These are phyloP conservation scores for Eucriotettix oculatus DNA, from an alignment of 2,888 invertebrate species.

Conservation along the genomic window DNA sequence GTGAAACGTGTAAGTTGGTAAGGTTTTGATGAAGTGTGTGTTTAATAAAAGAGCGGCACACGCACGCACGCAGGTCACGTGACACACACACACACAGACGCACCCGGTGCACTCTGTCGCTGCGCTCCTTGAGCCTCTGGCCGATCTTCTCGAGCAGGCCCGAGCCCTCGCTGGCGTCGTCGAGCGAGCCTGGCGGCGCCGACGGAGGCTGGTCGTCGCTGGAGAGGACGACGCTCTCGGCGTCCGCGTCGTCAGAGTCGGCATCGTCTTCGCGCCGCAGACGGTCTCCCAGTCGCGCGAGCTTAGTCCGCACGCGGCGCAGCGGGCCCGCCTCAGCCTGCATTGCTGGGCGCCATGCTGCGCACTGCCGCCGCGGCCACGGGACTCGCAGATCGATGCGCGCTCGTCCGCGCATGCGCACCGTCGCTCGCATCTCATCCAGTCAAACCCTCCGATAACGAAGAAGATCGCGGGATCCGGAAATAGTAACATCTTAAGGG, in stretches of 20 bases:
- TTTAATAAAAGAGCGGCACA: no score
- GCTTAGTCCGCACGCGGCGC: conserved; percentile 12
- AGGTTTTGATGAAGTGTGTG: no score
- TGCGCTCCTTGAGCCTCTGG: conserved; percentile 33
- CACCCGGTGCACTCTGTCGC: conserved; percentile 46
- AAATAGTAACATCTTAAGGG: no score
- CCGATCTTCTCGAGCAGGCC: conserved; percentile 17
- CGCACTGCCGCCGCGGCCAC: conserved; percentile 2
- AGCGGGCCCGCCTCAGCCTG: conserved; percentile 7
- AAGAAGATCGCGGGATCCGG: no score
- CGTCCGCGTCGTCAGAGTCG: background rate
- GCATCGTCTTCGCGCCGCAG: conserved; percentile 5
- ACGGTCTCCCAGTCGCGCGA: conserved; percentile 12
- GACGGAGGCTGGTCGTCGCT: background rate
- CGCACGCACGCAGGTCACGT: no score
- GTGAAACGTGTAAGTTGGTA: no score
- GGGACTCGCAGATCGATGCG: conserved; percentile 6
- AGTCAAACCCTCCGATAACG: no score
- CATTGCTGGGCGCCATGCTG: background rate
- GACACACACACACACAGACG: no score
- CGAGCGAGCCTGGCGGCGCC: background rate
- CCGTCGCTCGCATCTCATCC: no score
- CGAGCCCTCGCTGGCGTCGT: background rate
- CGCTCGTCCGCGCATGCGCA: conserved; percentile 1
- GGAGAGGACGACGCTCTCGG: conserved; percentile 2